Percentiles rank a stretch among this genome's conserved stretches.
phyloP scores from a whole-genome alignment of 2,113 vertebrate species.

The Balaenoptera acutorostrata region DNA sequence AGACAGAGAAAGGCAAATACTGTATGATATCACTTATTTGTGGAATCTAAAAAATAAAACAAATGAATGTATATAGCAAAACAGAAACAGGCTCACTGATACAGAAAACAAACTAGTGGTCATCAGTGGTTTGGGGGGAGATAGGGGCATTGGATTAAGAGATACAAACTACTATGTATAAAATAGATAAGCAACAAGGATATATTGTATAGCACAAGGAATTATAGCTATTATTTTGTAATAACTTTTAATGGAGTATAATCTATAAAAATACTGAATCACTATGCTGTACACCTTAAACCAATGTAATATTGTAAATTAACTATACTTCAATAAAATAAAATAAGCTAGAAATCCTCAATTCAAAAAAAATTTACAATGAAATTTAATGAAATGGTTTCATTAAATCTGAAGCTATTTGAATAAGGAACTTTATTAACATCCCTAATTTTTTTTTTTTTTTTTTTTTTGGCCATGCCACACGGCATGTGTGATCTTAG shows the following conservation, averaged over 20 bases:
- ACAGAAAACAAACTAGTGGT: background rate
- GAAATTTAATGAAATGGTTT: background rate
- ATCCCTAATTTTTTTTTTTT: background rate
- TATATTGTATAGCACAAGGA: background rate
- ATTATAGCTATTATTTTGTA: background rate
- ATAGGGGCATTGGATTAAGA: background rate
- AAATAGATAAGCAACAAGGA: background rate
- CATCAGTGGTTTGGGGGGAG: background rate
- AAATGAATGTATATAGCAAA: background rate
- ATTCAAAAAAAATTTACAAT: background rate
- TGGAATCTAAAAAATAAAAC: background rate
- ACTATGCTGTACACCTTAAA: background rate
- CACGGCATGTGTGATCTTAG: too few species aligned
- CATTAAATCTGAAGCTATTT: background rate
- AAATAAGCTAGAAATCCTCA: background rate
- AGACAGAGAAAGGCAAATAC: background rate
- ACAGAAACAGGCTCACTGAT: background rate
- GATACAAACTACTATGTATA: background rate
- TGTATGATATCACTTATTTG: background rate
- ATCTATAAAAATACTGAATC: background rate
- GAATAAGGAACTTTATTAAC: background rate
- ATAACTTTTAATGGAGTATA: background rate
- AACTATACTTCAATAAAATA: background rate
- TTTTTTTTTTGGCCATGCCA: background rate
- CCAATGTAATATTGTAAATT: background rate